Evolutionary conservation across 2,888 invertebrate species (phyloP), one percentile per base, ranked within the genome.

Genomic region (Oeneis ivallda): DNA sequence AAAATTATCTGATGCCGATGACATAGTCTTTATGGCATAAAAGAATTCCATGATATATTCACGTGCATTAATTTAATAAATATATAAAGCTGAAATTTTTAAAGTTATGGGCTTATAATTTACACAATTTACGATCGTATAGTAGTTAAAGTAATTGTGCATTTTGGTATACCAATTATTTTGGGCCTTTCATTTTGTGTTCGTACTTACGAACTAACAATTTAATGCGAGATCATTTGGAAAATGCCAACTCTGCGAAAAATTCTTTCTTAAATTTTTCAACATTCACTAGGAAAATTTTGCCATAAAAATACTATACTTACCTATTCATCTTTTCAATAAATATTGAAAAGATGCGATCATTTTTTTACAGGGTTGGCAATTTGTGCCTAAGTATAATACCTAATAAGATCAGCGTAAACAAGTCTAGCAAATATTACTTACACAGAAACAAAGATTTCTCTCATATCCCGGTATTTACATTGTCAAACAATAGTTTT

Each of bases 91-190:
- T 37, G 37, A 13, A 39, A 49, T 17, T 19, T 45, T 61, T 52
- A 6, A 13, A 61, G 19, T 26, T 41, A 49, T 74, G 85, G 84
- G 83, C 85, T 79, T 81, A 82, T 76, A 79, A 75, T 56, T 72
- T 76, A 81, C 81, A 86, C 79, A 81, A 62, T 66, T 60, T 49
- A 62, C 43, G 54, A 62, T 80, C 79, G 80, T 83, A 83, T 85
- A 80, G 59, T 82, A 58, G 80, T 62, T 69, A 77, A 78, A 84
- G 76, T 88, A 88, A 86, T 87, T 89, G 89, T 90, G 89, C 89
- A 87, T 82, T 56, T 82, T 87, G 83, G 87, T 89, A 88, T 88
- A 88, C 87, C 76, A 76, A 80, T 86, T 86, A 87, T 84, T 86
- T 89, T 86, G 89, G 88, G 85, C 88, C 84, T 84, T 88, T 84